Evolutionary conservation across 1,140 invertebrate genomes (phyloP).

Genomic region (Reticulitermes speratus): DNA sequence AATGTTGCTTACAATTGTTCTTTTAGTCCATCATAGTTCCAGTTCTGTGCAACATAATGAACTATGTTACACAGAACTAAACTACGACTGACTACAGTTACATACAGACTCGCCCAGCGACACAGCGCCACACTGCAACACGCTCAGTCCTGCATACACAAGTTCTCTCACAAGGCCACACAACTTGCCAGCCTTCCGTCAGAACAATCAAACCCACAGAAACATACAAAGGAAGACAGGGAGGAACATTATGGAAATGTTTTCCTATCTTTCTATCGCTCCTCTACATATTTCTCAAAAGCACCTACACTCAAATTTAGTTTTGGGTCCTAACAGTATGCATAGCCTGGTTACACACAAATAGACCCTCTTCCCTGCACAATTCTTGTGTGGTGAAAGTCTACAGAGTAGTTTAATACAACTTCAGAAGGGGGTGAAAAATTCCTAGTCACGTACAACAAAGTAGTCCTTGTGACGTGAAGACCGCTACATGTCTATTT

Average conservation of each 20-base stretch:
- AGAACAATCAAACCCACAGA: background rate
- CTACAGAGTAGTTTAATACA: background rate
- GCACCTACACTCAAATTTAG: background rate
- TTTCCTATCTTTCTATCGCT: background rate
- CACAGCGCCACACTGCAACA: too few relatives aligned
- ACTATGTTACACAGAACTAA: too few relatives aligned
- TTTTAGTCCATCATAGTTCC: too few relatives aligned
- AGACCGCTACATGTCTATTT: background rate
- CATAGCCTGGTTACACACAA: background rate
- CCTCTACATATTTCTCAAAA: background rate
- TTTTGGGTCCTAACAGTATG: background rate
- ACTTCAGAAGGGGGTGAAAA: background rate
- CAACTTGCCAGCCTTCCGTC: background rate
- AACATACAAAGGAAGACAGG: background rate
- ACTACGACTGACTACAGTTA: too few relatives aligned
- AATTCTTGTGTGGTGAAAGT: background rate
- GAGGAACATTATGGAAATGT: background rate
- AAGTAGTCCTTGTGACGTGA: background rate
- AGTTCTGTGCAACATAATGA: too few relatives aligned
- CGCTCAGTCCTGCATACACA: background rate
- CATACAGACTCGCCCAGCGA: too few relatives aligned
- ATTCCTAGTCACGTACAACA: constrained; percentile 18
- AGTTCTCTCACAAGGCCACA: background rate
- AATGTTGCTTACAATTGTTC: too few relatives aligned
- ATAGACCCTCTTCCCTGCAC: background rate